Conservation (phyloP, 1,140 invertebrate genomes). For the Myzus persicae region DNA sequence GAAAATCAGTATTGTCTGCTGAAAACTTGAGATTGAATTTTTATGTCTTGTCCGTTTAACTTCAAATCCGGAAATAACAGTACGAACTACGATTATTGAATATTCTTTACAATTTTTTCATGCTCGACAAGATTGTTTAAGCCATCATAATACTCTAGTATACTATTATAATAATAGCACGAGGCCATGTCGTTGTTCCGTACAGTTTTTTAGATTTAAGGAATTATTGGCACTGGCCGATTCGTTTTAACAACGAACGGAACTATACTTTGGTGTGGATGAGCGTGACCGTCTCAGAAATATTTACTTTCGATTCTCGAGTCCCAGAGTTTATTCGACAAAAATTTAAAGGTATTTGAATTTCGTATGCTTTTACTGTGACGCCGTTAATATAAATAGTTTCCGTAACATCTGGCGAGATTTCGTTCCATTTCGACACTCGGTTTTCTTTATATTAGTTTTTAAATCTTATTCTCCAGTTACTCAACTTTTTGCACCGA, state of each 20-base stretch:
- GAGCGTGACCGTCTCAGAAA: not conserved
- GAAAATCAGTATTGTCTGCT: not conserved
- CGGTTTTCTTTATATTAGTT: not conserved
- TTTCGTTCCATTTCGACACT: not conserved
- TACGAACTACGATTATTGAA: not conserved
- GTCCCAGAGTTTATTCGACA: not conserved
- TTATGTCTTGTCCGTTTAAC: not conserved
- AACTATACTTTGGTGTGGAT: not conserved
- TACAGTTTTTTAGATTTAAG: too few relatives aligned
- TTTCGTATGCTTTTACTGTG: not conserved
- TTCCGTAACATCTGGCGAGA: conserved; percentile 11
- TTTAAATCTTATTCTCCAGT: not conserved
- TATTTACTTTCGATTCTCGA: not conserved
- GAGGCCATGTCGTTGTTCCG: too few relatives aligned
- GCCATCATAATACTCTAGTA: too few relatives aligned
- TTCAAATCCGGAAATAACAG: not conserved
- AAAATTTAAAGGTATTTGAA: not conserved
- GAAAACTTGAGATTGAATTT: not conserved
- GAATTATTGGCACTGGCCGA: not conserved
- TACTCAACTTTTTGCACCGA: not conserved
- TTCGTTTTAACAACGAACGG: not conserved
- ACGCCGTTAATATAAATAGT: not conserved
- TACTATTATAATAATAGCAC: too few relatives aligned
- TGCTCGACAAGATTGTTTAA: too few relatives aligned
- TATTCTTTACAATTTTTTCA: not conserved